These are phyloP conservation scores for Myotis myotis DNA, from an alignment of 2,797 vertebrate species.

Conservation along the genomic window DNA sequence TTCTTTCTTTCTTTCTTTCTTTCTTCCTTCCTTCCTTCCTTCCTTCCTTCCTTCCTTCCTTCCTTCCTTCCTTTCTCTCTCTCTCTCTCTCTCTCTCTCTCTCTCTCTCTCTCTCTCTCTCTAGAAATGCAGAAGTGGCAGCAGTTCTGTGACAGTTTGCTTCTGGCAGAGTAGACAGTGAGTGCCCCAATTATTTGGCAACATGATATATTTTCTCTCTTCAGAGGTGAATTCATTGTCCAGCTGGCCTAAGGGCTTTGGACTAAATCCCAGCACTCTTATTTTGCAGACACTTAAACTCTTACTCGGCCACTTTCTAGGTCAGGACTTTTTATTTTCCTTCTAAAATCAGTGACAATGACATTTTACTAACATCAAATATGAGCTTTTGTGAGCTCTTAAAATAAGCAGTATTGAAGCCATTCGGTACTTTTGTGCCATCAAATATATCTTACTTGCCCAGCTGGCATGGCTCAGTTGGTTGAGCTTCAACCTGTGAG, in stretches of 20 bases:
- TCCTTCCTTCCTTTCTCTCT: background rate
- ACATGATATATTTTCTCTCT: background rate
- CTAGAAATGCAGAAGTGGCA: background rate
- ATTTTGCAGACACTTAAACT: constrained; percentile 41
- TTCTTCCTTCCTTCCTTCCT: fast-evolving
- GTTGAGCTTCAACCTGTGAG: too few species aligned
- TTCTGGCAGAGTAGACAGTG: background rate
- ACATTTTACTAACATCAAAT: constrained; percentile 56
- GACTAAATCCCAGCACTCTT: background rate
- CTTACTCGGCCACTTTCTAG: constrained; percentile 15
- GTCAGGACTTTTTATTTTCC: background rate
- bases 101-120: background rate
- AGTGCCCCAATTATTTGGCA: background rate
- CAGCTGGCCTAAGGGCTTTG: constrained; percentile 9
- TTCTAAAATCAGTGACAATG: constrained; percentile 34
- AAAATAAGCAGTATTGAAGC: background rate
- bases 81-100: background rate
- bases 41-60: too few species aligned
- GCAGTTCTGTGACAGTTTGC: background rate
- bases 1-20: too few species aligned
- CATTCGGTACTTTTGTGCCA: background rate
- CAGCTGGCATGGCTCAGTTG: too few species aligned
- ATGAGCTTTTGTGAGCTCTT: background rate
- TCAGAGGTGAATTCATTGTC: constrained; percentile 33
- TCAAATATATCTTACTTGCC: background rate